These are phyloP conservation scores for Myotis lucifugus DNA, from an alignment of 2,113 vertebrate species.

Conservation along the genomic window DNA sequence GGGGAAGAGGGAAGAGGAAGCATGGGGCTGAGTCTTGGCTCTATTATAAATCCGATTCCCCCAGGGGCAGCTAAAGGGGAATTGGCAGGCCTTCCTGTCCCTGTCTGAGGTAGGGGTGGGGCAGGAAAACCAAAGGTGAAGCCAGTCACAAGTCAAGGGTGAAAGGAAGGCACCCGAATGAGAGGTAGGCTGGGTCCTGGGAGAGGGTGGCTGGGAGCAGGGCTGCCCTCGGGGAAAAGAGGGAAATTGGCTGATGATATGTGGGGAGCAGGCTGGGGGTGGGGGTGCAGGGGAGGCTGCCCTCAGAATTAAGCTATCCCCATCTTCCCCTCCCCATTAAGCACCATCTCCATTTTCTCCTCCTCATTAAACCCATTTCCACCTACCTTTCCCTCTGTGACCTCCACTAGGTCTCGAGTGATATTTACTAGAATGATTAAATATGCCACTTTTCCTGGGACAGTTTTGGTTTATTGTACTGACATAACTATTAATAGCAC, in stretches of 20 bases:
- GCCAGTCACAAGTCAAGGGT: slow-evolving; percentile 38
- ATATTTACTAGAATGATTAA: neutral
- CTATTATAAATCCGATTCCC: neutral
- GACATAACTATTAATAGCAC: neutral
- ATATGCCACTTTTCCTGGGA: neutral
- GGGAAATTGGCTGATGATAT: neutral
- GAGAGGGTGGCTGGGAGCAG: neutral
- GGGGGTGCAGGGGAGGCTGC: neutral
- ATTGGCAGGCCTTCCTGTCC: slow-evolving; percentile 21
- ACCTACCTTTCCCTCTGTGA: neutral
- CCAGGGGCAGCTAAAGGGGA: slow-evolving; percentile 8
- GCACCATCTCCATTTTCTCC: neutral
- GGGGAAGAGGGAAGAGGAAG: slow-evolving; percentile 51
- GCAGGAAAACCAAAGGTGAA: slow-evolving; percentile 49
- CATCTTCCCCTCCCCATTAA: neutral
- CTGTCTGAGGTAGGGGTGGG: slow-evolving; percentile 3
- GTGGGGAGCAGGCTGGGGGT: neutral
- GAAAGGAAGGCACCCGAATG: neutral
- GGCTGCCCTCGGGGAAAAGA: neutral
- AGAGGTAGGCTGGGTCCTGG: neutral
- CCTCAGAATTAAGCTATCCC: neutral
- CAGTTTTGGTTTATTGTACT: neutral
- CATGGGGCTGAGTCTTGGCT: neutral
- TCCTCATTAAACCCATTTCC: neutral
- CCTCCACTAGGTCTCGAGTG: neutral